A percentile compares a stretch with the other conserved stretches of the same genome.
Conservation (phyloP, 2,888 invertebrate genomes). For the Watsonalla cultraria region DNA sequence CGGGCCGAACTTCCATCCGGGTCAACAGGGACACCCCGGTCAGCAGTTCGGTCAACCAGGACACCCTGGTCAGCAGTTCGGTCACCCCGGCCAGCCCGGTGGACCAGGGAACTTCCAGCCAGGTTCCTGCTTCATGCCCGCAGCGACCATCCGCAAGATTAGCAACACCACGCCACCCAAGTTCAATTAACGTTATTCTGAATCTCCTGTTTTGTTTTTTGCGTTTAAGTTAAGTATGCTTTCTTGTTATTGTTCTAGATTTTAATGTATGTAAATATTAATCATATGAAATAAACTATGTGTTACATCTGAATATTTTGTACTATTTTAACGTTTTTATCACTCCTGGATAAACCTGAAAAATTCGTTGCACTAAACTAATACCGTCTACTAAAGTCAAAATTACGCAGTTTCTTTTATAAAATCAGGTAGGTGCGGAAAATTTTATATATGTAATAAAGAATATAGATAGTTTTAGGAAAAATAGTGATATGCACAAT, state of each 20-base stretch:
- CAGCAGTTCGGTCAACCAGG: conserved; percentile 2
- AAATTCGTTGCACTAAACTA: too few relatives aligned
- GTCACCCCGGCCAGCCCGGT: conserved; percentile 16
- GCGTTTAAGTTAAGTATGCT: conserved; percentile 16
- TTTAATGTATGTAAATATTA: background rate
- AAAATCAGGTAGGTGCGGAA: too few relatives aligned
- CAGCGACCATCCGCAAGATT: conserved; percentile 43
- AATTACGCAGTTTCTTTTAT: too few relatives aligned
- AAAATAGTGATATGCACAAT: too few relatives aligned
- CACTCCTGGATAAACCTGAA: too few relatives aligned
- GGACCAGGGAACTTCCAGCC: conserved; percentile 26
- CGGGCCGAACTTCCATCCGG: conserved; percentile 4
- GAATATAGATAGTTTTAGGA: too few relatives aligned
- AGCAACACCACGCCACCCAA: conserved; percentile 40
- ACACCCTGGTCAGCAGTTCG: conserved; percentile 36
- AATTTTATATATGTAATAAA: too few relatives aligned
- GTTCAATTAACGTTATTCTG: conserved; percentile 18
- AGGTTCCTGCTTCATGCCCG: conserved; percentile 47
- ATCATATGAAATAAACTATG: background rate
- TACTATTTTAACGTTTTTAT: too few relatives aligned
- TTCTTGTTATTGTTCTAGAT: background rate
- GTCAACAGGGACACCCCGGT: conserved; percentile 13
- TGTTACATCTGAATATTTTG: too few relatives aligned
- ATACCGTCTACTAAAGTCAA: too few relatives aligned
- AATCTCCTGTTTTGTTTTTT: conserved; percentile 5